These are phyloP conservation scores for Drosophila willistoni DNA, from an alignment of 1,140 invertebrate species.

Conservation along the genomic window DNA sequence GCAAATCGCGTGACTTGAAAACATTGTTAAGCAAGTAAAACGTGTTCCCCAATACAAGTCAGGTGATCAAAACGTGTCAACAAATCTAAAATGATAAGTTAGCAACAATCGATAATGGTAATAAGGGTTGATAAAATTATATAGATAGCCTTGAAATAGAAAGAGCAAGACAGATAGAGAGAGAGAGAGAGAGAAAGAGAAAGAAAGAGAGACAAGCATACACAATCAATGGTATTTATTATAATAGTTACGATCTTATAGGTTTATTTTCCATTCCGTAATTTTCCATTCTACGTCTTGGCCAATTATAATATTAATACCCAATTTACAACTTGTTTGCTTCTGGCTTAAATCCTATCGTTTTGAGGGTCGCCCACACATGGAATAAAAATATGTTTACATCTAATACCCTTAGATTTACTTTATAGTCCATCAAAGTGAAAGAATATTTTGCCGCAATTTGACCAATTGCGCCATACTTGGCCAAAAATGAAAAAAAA, in stretches of 20 bases:
- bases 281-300: slow-evolving; percentile 9
- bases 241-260: not conserved
- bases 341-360: slow-evolving; percentile 48
- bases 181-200: not conserved
- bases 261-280: not conserved
- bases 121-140: not conserved
- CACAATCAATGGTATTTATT: not conserved
- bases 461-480: slow-evolving; percentile 69
- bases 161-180: not conserved
- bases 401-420: slow-evolving; percentile 31
- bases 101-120: not conserved
- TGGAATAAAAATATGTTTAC: not conserved
- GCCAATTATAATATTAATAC: slow-evolving; percentile 9
- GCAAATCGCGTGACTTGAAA: not conserved
- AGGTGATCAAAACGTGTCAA: not conserved
- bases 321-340: slow-evolving; percentile 60
- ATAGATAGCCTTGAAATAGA: not conserved
- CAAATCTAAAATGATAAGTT: not conserved
- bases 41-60: not conserved
- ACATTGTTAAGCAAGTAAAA: not conserved
- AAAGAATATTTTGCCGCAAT: slow-evolving; percentile 57
- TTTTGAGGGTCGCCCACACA: slow-evolving; percentile 27
- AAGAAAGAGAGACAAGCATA: too few species aligned
- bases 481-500: not conserved
- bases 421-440: slow-evolving; percentile 37